Evolutionary conservation across 1,140 invertebrate species (phyloP).

Genomic region (Holotrichia oblita): DNA sequence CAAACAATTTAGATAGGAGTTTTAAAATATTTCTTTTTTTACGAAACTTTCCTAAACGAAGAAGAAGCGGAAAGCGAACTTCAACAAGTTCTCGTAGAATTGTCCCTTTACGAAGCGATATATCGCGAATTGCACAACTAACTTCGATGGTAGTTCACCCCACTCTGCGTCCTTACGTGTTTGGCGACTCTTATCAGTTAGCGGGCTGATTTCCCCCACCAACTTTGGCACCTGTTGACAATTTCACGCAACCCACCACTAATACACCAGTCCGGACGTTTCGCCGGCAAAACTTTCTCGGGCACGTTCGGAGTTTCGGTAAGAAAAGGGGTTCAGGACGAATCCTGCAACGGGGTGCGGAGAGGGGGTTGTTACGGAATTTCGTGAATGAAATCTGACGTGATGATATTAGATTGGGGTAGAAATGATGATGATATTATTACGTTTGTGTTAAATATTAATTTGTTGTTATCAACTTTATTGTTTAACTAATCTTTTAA

Average conservation of each 20-base stretch:
- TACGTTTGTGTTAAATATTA: no score
- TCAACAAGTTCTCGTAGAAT: neutral
- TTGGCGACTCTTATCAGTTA: neutral
- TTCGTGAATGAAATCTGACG: no score
- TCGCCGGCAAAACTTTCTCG: neutral
- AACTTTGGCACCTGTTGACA: neutral
- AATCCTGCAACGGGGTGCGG: no score
- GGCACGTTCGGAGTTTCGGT: neutral
- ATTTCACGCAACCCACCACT: neutral
- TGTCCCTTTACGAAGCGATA: neutral
- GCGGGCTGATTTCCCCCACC: conserved; percentile 3
- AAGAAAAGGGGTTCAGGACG: neutral
- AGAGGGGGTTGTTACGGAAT: no score
- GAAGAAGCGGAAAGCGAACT: no score
- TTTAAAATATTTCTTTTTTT: neutral
- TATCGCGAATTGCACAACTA: neutral
- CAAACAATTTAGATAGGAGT: neutral
- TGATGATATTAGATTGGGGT: no score
- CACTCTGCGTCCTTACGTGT: neutral
- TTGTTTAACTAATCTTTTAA: no score
- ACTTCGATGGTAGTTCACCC: neutral
- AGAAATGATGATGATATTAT: no score
- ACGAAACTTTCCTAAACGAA: neutral
- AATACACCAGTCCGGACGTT: neutral
- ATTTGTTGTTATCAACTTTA: no score